These are phyloP conservation scores for Hydrophis major DNA, from an alignment of 2,797 vertebrate genomes.

Conservation along the genomic window DNA sequence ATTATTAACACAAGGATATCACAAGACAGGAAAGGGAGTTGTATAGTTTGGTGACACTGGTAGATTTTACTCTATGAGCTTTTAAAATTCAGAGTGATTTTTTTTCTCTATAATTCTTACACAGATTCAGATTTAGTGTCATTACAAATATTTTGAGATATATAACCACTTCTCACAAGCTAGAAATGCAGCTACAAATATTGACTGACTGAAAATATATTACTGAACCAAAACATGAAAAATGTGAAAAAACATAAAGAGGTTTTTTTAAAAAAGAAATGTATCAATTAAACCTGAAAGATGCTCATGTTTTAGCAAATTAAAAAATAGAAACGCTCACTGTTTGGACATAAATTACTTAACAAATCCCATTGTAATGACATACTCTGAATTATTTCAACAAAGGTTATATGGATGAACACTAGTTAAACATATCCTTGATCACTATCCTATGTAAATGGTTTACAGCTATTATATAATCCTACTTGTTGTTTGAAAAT, in stretches of 20 bases:
- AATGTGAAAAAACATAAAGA: constrained; percentile 20
- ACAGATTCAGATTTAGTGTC: neutral
- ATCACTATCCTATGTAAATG: neutral
- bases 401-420: neutral
- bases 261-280: constrained; percentile 13
- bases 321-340: neutral
- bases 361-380: neutral
- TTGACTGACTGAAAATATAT: neutral
- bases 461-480: neutral
- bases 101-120: neutral
- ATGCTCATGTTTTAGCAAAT: neutral
- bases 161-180: neutral
- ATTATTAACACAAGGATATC: neutral
- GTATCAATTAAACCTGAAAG: neutral
- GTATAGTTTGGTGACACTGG: neutral
- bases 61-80: neutral
- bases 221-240: constrained; percentile 19
- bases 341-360: neutral
- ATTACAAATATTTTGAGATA: neutral
- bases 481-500: neutral
- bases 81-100: neutral
- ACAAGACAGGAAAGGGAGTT: neutral
- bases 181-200: neutral
- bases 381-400: neutral
- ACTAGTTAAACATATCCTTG: neutral